phyloP scores from a whole-genome alignment of 53 echinoderm and acorn worm species.

The Echinometra lucunter region DNA sequence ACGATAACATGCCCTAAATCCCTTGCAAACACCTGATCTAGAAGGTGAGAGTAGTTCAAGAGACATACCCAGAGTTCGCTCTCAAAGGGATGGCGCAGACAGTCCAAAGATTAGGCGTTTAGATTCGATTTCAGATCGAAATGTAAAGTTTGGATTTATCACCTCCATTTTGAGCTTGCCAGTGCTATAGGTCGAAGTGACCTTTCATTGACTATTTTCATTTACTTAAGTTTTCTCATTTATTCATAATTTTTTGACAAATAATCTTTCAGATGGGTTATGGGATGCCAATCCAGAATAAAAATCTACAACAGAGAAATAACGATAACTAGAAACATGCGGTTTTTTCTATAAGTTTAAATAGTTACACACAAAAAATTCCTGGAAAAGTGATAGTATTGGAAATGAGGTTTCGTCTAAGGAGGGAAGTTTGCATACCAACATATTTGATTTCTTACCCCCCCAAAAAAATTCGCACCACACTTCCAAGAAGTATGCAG shows the following conservation, averaged over 20 bases:
- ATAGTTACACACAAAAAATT: too few species aligned
- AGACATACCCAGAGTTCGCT: not conserved
- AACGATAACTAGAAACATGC: not conserved
- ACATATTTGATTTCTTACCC: too few species aligned
- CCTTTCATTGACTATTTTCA: not conserved
- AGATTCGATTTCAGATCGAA: constrained; percentile 5
- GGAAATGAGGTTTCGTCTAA: too few species aligned
- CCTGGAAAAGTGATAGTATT: too few species aligned
- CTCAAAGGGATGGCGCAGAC: not conserved
- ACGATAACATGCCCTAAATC: constrained; percentile 53
- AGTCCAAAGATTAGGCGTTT: not conserved
- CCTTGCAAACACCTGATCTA: not conserved
- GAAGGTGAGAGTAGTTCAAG: not conserved
- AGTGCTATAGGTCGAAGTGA: not conserved
- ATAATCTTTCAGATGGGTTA: not conserved
- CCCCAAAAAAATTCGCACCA: not conserved
- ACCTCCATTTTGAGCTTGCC: not conserved
- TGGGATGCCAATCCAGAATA: not conserved
- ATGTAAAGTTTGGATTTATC: not conserved
- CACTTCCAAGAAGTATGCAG: not conserved
- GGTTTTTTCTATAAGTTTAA: too few species aligned
- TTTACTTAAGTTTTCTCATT: not conserved
- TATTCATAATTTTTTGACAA: not conserved
- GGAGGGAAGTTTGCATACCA: not conserved
- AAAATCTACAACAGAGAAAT: not conserved